Conservation (phyloP, 1,140 invertebrate genomes). For the Drosophila sechellia region DNA sequence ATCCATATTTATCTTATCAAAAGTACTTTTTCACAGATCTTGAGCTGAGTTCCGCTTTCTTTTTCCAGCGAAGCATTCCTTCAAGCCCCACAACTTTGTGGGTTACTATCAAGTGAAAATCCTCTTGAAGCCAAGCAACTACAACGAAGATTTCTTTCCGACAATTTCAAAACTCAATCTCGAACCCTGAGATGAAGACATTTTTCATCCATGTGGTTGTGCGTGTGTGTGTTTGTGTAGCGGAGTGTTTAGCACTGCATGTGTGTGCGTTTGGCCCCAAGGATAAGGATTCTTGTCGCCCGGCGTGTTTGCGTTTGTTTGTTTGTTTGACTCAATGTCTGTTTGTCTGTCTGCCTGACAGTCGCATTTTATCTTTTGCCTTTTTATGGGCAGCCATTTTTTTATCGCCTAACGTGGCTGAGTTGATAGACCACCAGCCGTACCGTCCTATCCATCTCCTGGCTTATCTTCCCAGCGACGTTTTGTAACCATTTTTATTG, state of each 20-base stretch:
- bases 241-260: slow-evolving; percentile 20
- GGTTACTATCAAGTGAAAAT: slow-evolving; percentile 19
- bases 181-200: slow-evolving; percentile 59
- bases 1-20: no score
- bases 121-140: slow-evolving; percentile 15
- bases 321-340: slow-evolving; percentile 15
- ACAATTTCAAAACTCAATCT: slow-evolving; percentile 55
- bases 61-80: slow-evolving; percentile 8
- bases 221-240: slow-evolving; percentile 25
- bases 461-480: slow-evolving; percentile 66
- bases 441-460: slow-evolving; percentile 36
- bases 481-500: slow-evolving; percentile 79
- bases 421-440: slow-evolving; percentile 38
- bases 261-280: slow-evolving; percentile 43
- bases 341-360: slow-evolving; percentile 4
- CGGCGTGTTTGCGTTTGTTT: slow-evolving; percentile 23
- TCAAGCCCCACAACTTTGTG: slow-evolving; percentile 14
- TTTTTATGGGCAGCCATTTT: slow-evolving; percentile 77
- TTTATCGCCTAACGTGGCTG: slow-evolving; percentile 64
- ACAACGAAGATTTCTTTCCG: slow-evolving; percentile 22
- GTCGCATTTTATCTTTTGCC: slow-evolving; percentile 75
- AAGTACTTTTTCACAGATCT: not conserved
- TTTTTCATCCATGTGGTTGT: slow-evolving; percentile 58
- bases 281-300: slow-evolving; percentile 35
- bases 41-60: not conserved